Percentiles rank a stretch among this genome's conserved stretches.
phyloP scores from a whole-genome alignment of 2,113 vertebrate genomes.

The Hydrolagus affinis region DNA sequence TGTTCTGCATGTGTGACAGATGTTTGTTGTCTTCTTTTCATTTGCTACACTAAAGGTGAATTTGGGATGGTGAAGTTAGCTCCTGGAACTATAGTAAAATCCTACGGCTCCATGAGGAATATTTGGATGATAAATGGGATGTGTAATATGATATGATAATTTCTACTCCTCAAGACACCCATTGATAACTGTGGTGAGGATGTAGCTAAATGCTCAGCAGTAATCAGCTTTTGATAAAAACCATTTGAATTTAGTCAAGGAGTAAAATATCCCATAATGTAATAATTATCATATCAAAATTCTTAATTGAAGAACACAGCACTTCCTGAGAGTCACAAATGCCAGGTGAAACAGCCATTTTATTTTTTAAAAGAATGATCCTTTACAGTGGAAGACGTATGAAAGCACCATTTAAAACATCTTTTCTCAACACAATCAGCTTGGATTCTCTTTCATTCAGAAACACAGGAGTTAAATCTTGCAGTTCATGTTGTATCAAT shows the following conservation, averaged over 20 bases:
- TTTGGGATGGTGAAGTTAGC: not conserved
- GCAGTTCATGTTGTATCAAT: conserved; percentile 32
- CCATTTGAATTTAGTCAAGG: no score
- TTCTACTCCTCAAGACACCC: no score
- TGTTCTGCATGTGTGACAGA: no score
- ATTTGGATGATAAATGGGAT: not conserved
- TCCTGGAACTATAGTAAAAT: no score
- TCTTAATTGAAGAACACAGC: no score
- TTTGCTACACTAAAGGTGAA: not conserved
- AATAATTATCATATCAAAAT: no score
- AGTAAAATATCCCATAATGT: no score
- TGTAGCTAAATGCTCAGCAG: no score
- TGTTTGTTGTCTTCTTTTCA: not conserved
- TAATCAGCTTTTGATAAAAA: no score
- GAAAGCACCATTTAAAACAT: not conserved
- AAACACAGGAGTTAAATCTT: conserved; percentile 46
- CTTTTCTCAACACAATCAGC: conserved; percentile 34
- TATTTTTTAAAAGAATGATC: not conserved
- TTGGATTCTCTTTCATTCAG: conserved; percentile 42
- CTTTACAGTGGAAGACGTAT: not conserved
- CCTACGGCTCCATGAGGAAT: not conserved
- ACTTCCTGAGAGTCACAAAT: no score
- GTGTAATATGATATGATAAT: no score
- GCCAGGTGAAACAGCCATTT: not conserved
- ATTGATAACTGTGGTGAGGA: no score